These are phyloP conservation scores for Leistus spinibarbis DNA, from an alignment of 2,888 invertebrate species.

Conservation along the genomic window DNA sequence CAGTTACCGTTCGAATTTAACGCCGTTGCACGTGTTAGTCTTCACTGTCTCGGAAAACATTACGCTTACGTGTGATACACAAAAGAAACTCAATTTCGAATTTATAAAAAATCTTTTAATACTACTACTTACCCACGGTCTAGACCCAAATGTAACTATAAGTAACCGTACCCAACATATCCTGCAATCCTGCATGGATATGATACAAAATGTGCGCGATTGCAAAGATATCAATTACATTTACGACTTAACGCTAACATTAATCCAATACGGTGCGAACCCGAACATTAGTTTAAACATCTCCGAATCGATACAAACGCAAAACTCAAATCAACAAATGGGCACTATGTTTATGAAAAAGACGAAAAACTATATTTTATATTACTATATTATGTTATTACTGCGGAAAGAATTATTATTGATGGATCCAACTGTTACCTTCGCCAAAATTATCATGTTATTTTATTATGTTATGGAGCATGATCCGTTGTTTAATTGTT, in stretches of 20 bases:
- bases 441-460: slow-evolving; percentile 69
- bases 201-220: slow-evolving; percentile 71
- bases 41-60: slow-evolving; percentile 75
- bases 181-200: slow-evolving; percentile 70
- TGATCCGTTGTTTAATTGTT: slow-evolving; percentile 69
- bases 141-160: slow-evolving; percentile 68
- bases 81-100: slow-evolving; percentile 70
- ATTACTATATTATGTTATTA: slow-evolving; percentile 73
- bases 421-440: slow-evolving; percentile 66
- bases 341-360: slow-evolving; percentile 60
- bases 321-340: slow-evolving; percentile 43
- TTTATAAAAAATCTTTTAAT: slow-evolving; percentile 73
- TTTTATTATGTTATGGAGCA: slow-evolving; percentile 73
- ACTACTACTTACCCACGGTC: slow-evolving; percentile 68
- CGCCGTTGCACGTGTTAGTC: slow-evolving; percentile 72
- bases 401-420: slow-evolving; percentile 69
- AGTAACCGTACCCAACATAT: slow-evolving; percentile 71
- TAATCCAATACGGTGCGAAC: slow-evolving; percentile 77
- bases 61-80: slow-evolving; percentile 68
- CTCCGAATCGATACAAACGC: slow-evolving; percentile 53
- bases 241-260: slow-evolving; percentile 70
- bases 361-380: slow-evolving; percentile 67
- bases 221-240: slow-evolving; percentile 72
- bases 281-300: slow-evolving; percentile 68
- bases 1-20: slow-evolving; percentile 69